phyloP scores from a whole-genome alignment of 2,888 invertebrate species.

The Brachyptera putata region DNA sequence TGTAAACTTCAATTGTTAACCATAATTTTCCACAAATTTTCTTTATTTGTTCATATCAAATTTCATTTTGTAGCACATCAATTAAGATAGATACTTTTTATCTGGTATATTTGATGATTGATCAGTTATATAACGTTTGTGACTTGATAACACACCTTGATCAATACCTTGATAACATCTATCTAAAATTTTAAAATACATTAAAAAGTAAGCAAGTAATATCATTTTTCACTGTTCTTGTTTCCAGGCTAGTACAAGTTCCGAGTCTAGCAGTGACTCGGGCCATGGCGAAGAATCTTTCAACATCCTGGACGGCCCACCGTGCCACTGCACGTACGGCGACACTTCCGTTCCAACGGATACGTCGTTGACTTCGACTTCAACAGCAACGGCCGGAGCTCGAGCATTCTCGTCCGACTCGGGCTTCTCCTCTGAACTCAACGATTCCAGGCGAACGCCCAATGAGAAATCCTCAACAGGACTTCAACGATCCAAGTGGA shows the following conservation, averaged over 20 bases:
- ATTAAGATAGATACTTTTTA: too few relatives aligned
- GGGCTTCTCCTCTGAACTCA: constrained; percentile 51
- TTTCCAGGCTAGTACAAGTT: constrained; percentile 28
- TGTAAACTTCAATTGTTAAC: too few relatives aligned
- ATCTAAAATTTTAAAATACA: too few relatives aligned
- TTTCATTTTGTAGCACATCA: too few relatives aligned
- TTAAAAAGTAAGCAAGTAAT: too few relatives aligned
- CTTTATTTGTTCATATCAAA: too few relatives aligned
- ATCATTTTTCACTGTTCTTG: too few relatives aligned
- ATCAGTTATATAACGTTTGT: too few relatives aligned
- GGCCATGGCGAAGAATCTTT: constrained; percentile 43
- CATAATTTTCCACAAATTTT: too few relatives aligned
- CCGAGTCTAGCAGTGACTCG: constrained; percentile 38
- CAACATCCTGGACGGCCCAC: constrained; percentile 41
- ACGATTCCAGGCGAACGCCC: constrained; percentile 41
- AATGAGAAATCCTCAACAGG: constrained; percentile 24
- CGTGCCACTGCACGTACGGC: constrained; percentile 39
- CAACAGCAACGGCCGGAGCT: constrained; percentile 42
- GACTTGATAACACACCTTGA: too few relatives aligned
- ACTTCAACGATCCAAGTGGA: constrained; percentile 56
- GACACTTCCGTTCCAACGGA: constrained; percentile 30
- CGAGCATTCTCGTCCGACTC: constrained; percentile 49
- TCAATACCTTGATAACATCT: too few relatives aligned
- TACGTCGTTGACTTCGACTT: constrained; percentile 32
- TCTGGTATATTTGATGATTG: too few relatives aligned